Percentiles rank a stretch among this genome's conserved stretches.
Evolutionary conservation across 2,888 invertebrate species (phyloP).

Genomic region (Thecophora atra): DNA sequence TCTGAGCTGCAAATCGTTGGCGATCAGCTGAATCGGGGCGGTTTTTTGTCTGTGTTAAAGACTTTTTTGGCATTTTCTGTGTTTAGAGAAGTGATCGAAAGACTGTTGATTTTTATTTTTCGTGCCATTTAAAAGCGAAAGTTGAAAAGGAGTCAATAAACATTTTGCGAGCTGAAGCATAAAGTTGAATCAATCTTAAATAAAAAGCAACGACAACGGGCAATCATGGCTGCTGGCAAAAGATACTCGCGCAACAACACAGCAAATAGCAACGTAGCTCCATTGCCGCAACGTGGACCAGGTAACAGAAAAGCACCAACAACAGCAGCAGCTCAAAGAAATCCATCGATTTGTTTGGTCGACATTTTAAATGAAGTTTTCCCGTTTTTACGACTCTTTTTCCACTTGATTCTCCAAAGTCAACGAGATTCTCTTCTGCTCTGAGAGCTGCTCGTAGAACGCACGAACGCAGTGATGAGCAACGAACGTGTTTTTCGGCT

Average conservation of each 20-base stretch:
- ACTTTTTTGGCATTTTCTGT: conserved; percentile 25
- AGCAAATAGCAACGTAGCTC: conserved; percentile 60
- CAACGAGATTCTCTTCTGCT: too few species aligned
- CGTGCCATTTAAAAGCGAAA: too few species aligned
- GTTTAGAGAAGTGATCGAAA: conserved; percentile 29
- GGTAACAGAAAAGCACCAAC: conserved; percentile 57
- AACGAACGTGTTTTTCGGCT: too few species aligned
- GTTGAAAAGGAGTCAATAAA: too few species aligned
- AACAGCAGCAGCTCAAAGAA: not conserved
- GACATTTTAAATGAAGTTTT: too few species aligned
- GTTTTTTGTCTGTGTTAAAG: conserved; percentile 35
- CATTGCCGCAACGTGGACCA: conserved; percentile 66
- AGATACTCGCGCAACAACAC: conserved; percentile 60
- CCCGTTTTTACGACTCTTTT: too few species aligned
- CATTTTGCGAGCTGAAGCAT: too few species aligned
- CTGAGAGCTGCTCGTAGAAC: too few species aligned
- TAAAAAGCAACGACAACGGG: conserved; percentile 26
- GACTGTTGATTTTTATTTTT: too few species aligned
- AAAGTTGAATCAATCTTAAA: conserved; percentile 29
- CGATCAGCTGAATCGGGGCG: conserved; percentile 63
- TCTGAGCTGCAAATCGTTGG: conserved; percentile 50
- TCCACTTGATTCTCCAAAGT: too few species aligned
- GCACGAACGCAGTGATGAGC: too few species aligned
- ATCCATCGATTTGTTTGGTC: too few species aligned
- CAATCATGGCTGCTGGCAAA: conserved; percentile 63